These are phyloP conservation scores for Spilarctia lutea DNA, from an alignment of 2,888 invertebrate species.

Conservation along the genomic window DNA sequence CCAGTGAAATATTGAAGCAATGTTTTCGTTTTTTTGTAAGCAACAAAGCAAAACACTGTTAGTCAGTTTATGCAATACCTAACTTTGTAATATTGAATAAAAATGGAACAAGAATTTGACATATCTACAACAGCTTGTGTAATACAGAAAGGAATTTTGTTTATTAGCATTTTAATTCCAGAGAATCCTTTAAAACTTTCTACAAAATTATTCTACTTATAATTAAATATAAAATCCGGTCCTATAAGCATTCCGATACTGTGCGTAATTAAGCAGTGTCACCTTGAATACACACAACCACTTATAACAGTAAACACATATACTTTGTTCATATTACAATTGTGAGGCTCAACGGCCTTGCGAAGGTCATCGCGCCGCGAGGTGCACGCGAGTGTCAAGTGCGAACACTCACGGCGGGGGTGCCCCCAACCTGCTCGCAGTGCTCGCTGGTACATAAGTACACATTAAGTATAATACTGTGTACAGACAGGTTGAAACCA, in stretches of 20 bases:
- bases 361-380: not conserved
- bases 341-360: slow-evolving; percentile 7
- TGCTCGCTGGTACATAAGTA: not conserved
- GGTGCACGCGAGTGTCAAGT: slow-evolving; percentile 1
- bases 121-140: not conserved
- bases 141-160: not conserved
- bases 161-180: not conserved
- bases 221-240: not conserved
- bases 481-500: not conserved
- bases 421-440: not conserved
- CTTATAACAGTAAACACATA: not conserved
- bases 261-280: not conserved
- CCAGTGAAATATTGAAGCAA: not conserved
- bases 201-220: too few relatives aligned
- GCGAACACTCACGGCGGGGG: not conserved
- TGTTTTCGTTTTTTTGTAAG: not conserved
- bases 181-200: too few relatives aligned
- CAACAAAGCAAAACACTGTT: not conserved
- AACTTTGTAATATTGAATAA: not conserved
- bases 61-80: not conserved
- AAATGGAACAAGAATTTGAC: not conserved
- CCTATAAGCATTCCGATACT: not conserved
- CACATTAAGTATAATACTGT: not conserved
- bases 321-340: not conserved
- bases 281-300: not conserved